Evolutionary conservation across 2,797 vertebrate species (phyloP).

Genomic region (Carcharodon carcharias): DNA sequence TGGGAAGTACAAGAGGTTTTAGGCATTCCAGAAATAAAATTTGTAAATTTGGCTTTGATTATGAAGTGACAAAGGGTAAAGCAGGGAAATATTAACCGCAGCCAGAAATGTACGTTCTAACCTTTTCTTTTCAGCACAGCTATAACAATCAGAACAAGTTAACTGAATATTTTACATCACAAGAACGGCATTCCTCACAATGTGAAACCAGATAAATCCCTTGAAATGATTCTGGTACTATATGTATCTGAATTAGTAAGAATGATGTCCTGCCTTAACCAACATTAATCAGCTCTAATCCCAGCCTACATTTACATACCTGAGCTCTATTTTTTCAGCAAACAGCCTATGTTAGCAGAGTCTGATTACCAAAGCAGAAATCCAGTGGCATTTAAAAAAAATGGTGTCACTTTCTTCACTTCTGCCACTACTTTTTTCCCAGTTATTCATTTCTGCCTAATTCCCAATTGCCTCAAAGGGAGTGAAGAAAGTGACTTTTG

Average conservation of each 20-base stretch:
- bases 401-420: neutral
- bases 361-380: neutral
- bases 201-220: neutral
- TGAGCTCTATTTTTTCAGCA: neutral
- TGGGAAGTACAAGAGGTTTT: neutral
- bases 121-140: neutral
- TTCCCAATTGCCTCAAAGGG: neutral
- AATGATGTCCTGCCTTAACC: neutral
- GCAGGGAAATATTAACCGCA: neutral
- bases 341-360: neutral
- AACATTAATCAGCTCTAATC: constrained; percentile 19
- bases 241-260: neutral
- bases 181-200: neutral
- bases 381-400: neutral
- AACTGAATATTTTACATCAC: neutral
- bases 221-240: neutral
- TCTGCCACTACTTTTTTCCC: neutral
- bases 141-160: neutral
- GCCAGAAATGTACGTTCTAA: neutral
- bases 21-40: neutral
- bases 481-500: neutral
- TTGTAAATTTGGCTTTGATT: neutral
- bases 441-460: neutral
- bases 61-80: neutral
- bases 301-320: neutral